Conservation (phyloP, 2,888 invertebrate species). For the Perizoma flavofasciatum region DNA sequence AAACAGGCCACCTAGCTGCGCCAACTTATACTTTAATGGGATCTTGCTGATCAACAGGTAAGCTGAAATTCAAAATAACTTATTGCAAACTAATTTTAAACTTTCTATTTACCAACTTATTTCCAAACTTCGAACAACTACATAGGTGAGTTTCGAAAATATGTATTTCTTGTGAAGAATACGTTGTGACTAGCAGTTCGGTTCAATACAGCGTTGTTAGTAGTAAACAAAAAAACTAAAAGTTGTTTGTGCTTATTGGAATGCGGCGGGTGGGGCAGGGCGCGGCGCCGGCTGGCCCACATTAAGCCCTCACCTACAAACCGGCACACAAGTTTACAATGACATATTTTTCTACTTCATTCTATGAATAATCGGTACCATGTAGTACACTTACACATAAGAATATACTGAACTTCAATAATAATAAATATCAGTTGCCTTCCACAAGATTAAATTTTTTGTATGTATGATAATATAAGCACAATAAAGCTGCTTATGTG, state of each 20-base stretch:
- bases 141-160: background rate
- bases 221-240: conserved; percentile 32
- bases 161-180: background rate
- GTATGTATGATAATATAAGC: no score
- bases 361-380: no score
- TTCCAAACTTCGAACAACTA: conserved; percentile 10
- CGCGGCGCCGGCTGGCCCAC: conserved; percentile 77
- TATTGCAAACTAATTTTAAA: conserved; percentile 26
- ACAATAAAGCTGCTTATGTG: no score
- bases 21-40: conserved; percentile 75
- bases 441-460: no score
- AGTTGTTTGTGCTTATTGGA: conserved; percentile 49
- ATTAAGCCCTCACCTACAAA: conserved; percentile 44
- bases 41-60: conserved; percentile 80
- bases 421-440: no score
- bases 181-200: background rate
- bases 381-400: no score
- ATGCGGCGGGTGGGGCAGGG: conserved; percentile 63
- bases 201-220: background rate
- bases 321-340: conserved; percentile 32
- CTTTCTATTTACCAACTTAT: conserved; percentile 26
- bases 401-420: no score
- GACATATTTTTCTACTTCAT: conserved; percentile 23
- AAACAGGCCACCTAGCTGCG: conserved; percentile 62
- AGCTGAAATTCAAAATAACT: conserved; percentile 38